Evolutionary conservation across 2,113 vertebrate genomes (phyloP).

Genomic region (Osmerus mordax): DNA sequence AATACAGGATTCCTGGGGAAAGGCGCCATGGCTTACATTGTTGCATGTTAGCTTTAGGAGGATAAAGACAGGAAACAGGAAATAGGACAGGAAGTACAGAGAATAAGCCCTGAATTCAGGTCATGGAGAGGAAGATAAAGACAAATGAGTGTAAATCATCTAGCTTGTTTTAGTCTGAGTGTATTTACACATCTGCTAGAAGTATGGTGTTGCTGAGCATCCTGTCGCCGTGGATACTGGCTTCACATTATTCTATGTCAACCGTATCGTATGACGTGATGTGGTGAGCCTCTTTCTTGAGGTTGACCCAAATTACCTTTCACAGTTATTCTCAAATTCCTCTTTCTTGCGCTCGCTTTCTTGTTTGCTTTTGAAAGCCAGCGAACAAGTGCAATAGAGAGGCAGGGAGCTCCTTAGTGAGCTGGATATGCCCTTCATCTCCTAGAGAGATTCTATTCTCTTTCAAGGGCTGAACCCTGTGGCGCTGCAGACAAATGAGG

Average conservation of each 20-base stretch:
- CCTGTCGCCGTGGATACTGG: conserved; percentile 18
- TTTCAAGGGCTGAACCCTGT: conserved; percentile 43
- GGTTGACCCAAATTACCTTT: conserved; percentile 29
- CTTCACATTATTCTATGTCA: conserved; percentile 30
- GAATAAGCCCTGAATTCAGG: conserved; percentile 46
- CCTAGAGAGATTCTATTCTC: conserved; percentile 39
- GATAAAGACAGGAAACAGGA: conserved; percentile 45
- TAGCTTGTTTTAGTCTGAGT: conserved; percentile 21
- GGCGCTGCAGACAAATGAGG: conserved; percentile 46
- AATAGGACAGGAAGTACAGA: conserved; percentile 32
- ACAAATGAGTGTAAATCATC: conserved; percentile 27
- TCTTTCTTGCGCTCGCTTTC: conserved; percentile 18
- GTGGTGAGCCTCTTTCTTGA: conserved; percentile 34
- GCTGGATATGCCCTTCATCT: conserved; percentile 44
- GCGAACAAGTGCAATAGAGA: conserved; percentile 50
- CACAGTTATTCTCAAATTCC: conserved; percentile 8
- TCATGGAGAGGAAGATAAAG: conserved; percentile 45
- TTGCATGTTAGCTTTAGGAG: conserved; percentile 45
- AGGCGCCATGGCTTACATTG: conserved; percentile 47
- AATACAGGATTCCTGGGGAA: conserved; percentile 44
- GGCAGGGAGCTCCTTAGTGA: conserved; percentile 39
- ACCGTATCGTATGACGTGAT: conserved; percentile 18
- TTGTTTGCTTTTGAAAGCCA: conserved; percentile 17
- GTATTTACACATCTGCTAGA: conserved; percentile 37
- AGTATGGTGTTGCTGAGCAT: conserved; percentile 8